These are phyloP conservation scores for Temnothorax unifasciatus DNA, from an alignment of 2,888 invertebrate species.

Conservation along the genomic window DNA sequence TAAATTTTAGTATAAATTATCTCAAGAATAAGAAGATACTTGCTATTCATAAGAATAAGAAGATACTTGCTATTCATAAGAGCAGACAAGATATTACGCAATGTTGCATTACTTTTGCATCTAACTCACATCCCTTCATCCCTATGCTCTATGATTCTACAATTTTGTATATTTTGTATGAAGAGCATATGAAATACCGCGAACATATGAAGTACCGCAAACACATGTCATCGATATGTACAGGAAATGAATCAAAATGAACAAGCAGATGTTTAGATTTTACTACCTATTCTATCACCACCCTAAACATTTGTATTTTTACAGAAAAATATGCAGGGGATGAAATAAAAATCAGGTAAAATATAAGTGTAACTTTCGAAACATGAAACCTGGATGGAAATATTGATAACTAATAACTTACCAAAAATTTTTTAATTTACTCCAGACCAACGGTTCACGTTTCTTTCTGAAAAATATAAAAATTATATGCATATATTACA, in stretches of 20 bases:
- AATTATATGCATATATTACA: not conserved
- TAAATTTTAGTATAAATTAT: constrained; percentile 1
- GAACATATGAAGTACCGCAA: constrained; percentile 46
- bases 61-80: not conserved
- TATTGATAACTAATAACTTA: constrained; percentile 38
- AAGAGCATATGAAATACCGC: constrained; percentile 33
- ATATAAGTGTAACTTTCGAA: not conserved
- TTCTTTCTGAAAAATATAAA: constrained; percentile 31
- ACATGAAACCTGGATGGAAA: no score
- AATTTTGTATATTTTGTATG: constrained; percentile 13
- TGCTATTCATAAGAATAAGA: no score
- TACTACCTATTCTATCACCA: not conserved
- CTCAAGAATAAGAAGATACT: not conserved
- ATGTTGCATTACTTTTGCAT: constrained; percentile 2
- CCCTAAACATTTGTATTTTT: not conserved
- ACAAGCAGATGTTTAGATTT: constrained; percentile 64
- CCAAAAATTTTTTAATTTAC: constrained; percentile 16
- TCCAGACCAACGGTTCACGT: constrained; percentile 10
- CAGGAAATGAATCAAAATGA: constrained; percentile 64
- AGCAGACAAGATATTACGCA: not conserved
- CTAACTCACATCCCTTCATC: not conserved
- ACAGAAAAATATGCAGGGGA: not conserved
- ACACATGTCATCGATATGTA: constrained; percentile 58
- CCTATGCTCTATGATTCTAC: not conserved
- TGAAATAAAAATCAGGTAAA: not conserved